Evolutionary conservation across 2,888 invertebrate species (phyloP), one percentile per base, ranked within the genome.

Genomic region (Pollenia amentaria): DNA sequence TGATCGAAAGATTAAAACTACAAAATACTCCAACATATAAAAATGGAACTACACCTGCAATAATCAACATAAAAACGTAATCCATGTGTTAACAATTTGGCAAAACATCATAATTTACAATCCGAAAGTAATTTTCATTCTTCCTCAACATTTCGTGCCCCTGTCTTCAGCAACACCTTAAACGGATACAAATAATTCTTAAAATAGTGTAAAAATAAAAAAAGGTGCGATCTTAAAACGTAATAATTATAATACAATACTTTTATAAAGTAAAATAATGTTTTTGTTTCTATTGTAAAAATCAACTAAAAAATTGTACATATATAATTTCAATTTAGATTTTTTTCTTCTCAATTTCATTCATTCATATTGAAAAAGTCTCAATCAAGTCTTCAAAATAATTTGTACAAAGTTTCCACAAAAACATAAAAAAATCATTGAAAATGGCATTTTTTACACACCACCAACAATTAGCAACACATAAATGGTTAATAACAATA

Each of bases 401-500:
- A 62, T 79, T 86, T 86, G 65, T 79, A 86, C 62, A 82, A 64
- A 75, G 18, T n/a, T 76, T 42, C 12, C 18, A 44, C 53, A 48
- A 64, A 16, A 40, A 82, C 64, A 57, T 12, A n/a, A 65, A 57
- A 40, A 70, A 51, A 67, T 75, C 70, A 81, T 81, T 84, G 14
- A 87, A 67, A 77, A 87, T 87, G 87, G 87, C 67, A 84, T 81
- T 57, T 81, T 73, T 64, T 55, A 73, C 55, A 81, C 84, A 81
- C 18, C 84, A 81, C 18, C 80, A 72, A 51, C 77, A 67, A 84
- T 64, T 84, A 73, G 62, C 85, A 76, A 72, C 87, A 79, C 89
- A 89, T 80, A 90, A 90, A 82, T 90, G 91, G 91, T 90, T 92
- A 88, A 87, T 92, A 87, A 89, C 89, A 85, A 83, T 92, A 82